Evolutionary conservation across 1,140 invertebrate genomes (phyloP).

Genomic region (Atta colombica): DNA sequence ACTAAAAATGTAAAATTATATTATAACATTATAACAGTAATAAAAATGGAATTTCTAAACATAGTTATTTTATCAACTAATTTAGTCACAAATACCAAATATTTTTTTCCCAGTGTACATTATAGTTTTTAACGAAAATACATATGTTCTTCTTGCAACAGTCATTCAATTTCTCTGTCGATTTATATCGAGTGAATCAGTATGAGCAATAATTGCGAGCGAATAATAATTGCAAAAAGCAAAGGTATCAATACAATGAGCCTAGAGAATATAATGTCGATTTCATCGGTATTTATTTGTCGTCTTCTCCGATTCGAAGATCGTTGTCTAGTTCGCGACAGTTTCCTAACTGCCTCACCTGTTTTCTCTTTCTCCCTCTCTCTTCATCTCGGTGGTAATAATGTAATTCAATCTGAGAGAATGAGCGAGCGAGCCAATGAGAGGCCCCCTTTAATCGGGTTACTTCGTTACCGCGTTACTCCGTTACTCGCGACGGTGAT

Average conservation of each 20-base stretch:
- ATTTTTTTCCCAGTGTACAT: neutral
- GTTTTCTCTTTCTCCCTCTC: conserved; percentile 54
- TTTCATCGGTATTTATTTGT: conserved; percentile 27
- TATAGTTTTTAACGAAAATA: neutral
- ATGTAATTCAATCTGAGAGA: conserved; percentile 85
- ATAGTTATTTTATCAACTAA: too few species aligned
- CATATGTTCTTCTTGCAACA: neutral
- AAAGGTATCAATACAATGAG: neutral
- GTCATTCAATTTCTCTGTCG: neutral
- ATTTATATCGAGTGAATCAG: neutral
- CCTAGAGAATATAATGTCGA: conserved; percentile 6
- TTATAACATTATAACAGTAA: neutral
- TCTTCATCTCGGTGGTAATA: conserved; percentile 77
- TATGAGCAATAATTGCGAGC: neutral
- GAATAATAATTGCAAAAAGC: neutral
- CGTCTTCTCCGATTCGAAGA: conserved; percentile 43
- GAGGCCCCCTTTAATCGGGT: conserved; percentile 85
- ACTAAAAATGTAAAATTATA: too few species aligned
- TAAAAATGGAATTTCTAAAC: too few species aligned
- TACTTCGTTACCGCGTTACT: conserved; percentile 85
- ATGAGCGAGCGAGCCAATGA: conserved; percentile 84
- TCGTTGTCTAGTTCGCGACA: conserved; percentile 42
- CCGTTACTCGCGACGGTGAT: conserved; percentile 85
- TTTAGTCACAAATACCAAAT: too few species aligned
- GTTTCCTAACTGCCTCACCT: conserved; percentile 40